Evolutionary conservation across 2,888 invertebrate species (phyloP).

Genomic region (Diplolepis rosae): DNA sequence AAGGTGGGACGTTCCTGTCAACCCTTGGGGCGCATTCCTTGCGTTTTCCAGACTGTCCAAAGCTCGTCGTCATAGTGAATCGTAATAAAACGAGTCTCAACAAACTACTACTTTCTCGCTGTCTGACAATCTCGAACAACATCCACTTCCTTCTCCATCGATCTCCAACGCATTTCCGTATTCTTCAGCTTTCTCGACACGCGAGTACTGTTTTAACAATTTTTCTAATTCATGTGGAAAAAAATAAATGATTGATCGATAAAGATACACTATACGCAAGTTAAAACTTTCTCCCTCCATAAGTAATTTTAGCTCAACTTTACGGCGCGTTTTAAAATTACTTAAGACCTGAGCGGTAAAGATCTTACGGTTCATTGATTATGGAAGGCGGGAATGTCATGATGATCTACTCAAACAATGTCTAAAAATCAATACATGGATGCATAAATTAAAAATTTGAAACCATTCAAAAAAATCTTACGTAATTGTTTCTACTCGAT

Average conservation of each 20-base stretch:
- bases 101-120: slow-evolving; percentile 36
- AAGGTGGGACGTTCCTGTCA: slow-evolving; percentile 25
- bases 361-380: too few species aligned
- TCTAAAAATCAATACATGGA: too few species aligned
- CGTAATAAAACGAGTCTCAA: slow-evolving; percentile 59
- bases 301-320: neutral
- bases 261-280: neutral
- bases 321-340: too few species aligned
- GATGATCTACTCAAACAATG: too few species aligned
- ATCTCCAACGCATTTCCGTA: slow-evolving; percentile 33
- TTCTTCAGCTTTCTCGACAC: slow-evolving; percentile 26
- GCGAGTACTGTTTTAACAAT: neutral
- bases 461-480: too few species aligned
- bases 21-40: slow-evolving; percentile 55
- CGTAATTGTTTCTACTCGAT: too few species aligned
- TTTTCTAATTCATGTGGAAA: neutral
- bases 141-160: slow-evolving; percentile 36
- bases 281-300: neutral
- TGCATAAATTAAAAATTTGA: too few species aligned
- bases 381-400: too few species aligned
- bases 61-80: slow-evolving; percentile 51
- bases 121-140: slow-evolving; percentile 22
- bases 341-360: too few species aligned
- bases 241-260: neutral
- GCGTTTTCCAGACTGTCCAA: slow-evolving; percentile 62